Evolutionary conservation across 2,888 invertebrate species (phyloP).

Genomic region (Anorthoa munda): DNA sequence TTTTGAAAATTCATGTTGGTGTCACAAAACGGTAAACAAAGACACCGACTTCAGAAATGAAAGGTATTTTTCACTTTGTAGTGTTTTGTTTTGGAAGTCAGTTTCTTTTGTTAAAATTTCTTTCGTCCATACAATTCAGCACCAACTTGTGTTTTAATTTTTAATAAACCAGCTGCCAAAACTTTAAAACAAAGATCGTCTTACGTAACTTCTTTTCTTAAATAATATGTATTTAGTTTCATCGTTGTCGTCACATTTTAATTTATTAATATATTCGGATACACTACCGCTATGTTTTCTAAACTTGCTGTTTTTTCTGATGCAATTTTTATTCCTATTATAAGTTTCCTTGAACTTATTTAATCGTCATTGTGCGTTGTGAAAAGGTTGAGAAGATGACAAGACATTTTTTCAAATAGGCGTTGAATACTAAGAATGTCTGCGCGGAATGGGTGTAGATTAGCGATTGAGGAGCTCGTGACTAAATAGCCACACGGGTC

Average conservation of each 20-base stretch:
- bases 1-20: too few species aligned
- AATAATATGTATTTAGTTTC: slow-evolving; percentile 14
- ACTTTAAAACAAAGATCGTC: slow-evolving; percentile 11
- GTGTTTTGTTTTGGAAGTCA: too few species aligned
- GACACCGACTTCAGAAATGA: too few species aligned
- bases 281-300: slow-evolving; percentile 57
- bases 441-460: slow-evolving; percentile 1
- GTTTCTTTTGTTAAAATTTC: too few species aligned
- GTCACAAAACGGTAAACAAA: too few species aligned
- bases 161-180: slow-evolving; percentile 2
- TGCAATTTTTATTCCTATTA: slow-evolving; percentile 41
- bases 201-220: slow-evolving; percentile 30
- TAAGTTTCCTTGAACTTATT: neutral
- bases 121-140: neutral
- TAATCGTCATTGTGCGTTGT: slow-evolving; percentile 7
- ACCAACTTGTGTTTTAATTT: neutral
- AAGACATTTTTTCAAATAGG: neutral
- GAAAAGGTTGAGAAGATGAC: slow-evolving; percentile 8
- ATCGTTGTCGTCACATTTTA: slow-evolving; percentile 23
- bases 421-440: neutral
- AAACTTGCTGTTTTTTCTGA: slow-evolving; percentile 38
- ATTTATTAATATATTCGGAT: slow-evolving; percentile 43
- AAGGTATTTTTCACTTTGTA: too few species aligned
- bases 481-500: too few species aligned
- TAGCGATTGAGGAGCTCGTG: neutral